A percentile compares a stretch with the other conserved stretches of the same genome.
Evolutionary conservation across 2,113 vertebrate genomes (phyloP).

Genomic region (Microtus pennsylvanicus): DNA sequence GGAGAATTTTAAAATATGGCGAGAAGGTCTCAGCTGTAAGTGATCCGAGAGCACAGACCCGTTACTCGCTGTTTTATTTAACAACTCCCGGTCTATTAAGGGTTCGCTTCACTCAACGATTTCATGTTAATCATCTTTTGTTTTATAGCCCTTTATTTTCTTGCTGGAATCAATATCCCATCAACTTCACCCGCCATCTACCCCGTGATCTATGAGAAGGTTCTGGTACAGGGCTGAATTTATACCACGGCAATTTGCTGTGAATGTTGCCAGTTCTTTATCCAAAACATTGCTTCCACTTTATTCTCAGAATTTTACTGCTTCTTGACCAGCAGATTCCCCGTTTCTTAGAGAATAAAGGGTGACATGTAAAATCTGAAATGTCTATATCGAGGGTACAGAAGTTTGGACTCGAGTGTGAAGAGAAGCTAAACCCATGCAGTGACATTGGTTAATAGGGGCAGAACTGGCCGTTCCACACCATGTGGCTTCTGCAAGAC

Average conservation of each 20-base stretch:
- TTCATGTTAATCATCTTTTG: slow-evolving; percentile 80
- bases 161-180: slow-evolving; percentile 74
- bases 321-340: neutral
- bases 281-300: slow-evolving; percentile 76
- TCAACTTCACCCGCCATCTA: slow-evolving; percentile 71
- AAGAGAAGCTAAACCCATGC: neutral
- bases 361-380: slow-evolving; percentile 47
- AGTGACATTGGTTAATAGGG: neutral
- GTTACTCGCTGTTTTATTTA: slow-evolving; percentile 76
- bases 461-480: neutral
- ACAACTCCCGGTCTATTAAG: slow-evolving; percentile 73
- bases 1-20: slow-evolving; percentile 60
- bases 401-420: neutral
- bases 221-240: slow-evolving; percentile 61
- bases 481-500: neutral
- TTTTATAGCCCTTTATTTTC: slow-evolving; percentile 74
- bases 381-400: neutral
- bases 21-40: slow-evolving; percentile 49
- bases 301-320: slow-evolving; percentile 67
- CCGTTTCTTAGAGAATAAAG: neutral
- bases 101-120: slow-evolving; percentile 59
- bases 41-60: slow-evolving; percentile 49
- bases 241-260: slow-evolving; percentile 78
- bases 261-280: slow-evolving; percentile 75
- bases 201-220: slow-evolving; percentile 76